A percentile compares a stretch with the other conserved stretches of the same genome.
Conservation (phyloP, 2,113 vertebrate genomes). For the Ursus arctos region DNA sequence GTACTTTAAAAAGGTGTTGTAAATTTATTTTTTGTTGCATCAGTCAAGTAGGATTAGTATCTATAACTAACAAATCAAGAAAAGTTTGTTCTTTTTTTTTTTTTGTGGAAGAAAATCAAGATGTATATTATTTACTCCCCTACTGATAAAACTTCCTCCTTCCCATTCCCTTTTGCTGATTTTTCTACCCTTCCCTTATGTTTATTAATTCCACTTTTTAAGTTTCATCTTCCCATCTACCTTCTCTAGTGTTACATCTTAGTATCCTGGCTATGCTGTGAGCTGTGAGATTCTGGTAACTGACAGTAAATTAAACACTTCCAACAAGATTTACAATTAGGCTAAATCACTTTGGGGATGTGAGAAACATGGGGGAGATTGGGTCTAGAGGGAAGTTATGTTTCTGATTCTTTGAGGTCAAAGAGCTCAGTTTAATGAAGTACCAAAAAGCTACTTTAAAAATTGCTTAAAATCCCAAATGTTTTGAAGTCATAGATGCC, state of each 20-base stretch:
- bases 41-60: not conserved
- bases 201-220: constrained; percentile 26
- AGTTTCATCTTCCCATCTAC: not conserved
- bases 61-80: constrained; percentile 5
- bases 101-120: not conserved
- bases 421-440: constrained; percentile 15
- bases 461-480: constrained; percentile 33
- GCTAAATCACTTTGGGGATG: not conserved
- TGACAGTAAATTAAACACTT: constrained; percentile 8
- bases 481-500: not conserved
- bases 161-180: not conserved
- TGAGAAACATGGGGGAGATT: not conserved
- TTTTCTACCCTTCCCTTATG: constrained; percentile 3
- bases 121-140: constrained; percentile 53
- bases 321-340: constrained; percentile 28
- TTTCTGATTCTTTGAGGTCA: constrained; percentile 29
- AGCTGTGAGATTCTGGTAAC: not conserved
- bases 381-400: not conserved
- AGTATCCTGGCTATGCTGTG: not conserved
- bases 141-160: not conserved
- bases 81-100: not conserved
- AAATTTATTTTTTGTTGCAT: constrained; percentile 48
- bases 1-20: constrained; percentile 93
- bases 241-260: not conserved
- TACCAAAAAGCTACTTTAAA: constrained; percentile 52